Conservation (phyloP, 2,888 invertebrate species). For the Apodemia mormo region DNA sequence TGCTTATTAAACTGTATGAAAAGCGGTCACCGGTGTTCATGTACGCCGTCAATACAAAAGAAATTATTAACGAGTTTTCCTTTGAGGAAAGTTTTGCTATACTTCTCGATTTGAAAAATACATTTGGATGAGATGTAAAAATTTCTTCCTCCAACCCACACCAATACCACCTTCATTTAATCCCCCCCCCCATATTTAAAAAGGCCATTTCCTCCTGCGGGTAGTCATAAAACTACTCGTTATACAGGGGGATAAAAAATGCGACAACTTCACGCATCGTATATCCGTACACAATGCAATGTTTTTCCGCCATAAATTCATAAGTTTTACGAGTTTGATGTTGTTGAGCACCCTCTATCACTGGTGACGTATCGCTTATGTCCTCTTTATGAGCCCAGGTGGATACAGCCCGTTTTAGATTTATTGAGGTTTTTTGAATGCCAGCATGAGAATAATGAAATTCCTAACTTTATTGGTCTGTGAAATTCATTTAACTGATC, state of each 20-base stretch:
- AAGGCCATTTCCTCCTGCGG: constrained; percentile 10
- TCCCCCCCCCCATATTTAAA: not conserved
- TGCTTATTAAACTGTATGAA: too few relatives aligned
- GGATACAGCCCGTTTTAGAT: constrained; percentile 33
- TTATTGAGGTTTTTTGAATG: constrained; percentile 29
- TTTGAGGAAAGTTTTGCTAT: too few relatives aligned
- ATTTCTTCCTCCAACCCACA: constrained; percentile 37
- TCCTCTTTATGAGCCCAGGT: constrained; percentile 51
- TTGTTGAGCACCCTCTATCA: constrained; percentile 47
- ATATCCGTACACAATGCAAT: constrained; percentile 48
- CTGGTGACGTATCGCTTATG: constrained; percentile 50
- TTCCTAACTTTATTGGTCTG: constrained; percentile 23
- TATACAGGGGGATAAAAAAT: constrained; percentile 23
- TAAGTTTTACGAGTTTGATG: constrained; percentile 48
- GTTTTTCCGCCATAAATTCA: constrained; percentile 59
- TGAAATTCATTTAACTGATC: constrained; percentile 19
- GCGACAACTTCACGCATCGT: constrained; percentile 31
- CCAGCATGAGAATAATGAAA: constrained; percentile 26
- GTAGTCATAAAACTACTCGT: constrained; percentile 8
- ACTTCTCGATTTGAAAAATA: too few relatives aligned
- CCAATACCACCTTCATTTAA: constrained; percentile 12
- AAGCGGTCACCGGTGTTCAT: too few relatives aligned
- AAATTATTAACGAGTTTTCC: too few relatives aligned
- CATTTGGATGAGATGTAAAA: too few relatives aligned
- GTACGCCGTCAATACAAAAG: too few relatives aligned